Conservation (phyloP, 2,797 vertebrate species). For the Nannoperca australis region DNA sequence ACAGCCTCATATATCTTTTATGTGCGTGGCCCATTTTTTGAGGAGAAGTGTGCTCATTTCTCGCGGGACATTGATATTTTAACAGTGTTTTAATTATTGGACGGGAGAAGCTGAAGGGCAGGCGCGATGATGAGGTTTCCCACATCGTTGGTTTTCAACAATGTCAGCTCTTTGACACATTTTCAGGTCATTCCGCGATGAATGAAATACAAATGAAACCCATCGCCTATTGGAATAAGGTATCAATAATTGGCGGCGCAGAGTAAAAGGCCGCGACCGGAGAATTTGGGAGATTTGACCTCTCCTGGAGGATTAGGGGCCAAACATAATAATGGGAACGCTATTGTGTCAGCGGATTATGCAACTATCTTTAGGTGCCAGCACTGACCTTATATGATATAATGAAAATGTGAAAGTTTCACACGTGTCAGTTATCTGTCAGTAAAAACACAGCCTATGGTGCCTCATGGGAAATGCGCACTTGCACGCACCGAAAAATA, state of each 20-base stretch:
- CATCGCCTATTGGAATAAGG: slow-evolving; percentile 76
- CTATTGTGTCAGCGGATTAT: slow-evolving; percentile 77
- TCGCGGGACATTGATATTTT: slow-evolving; percentile 84
- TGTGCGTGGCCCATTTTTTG: slow-evolving; percentile 70
- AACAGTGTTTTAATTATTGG: slow-evolving; percentile 83
- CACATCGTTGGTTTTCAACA: slow-evolving; percentile 82
- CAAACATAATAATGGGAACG: slow-evolving; percentile 68
- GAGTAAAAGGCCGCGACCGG: slow-evolving; percentile 49
- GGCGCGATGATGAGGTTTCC: slow-evolving; percentile 77
- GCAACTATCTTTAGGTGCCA: slow-evolving; percentile 75
- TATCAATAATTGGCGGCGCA: slow-evolving; percentile 77
- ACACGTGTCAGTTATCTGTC: slow-evolving; percentile 28
- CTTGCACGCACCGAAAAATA: neutral
- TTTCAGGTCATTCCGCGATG: slow-evolving; percentile 74
- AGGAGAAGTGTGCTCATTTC: slow-evolving; percentile 69
- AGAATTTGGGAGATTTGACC: slow-evolving; percentile 77
- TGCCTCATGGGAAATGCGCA: neutral
- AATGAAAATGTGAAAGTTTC: slow-evolving; percentile 46
- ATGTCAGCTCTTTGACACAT: slow-evolving; percentile 80
- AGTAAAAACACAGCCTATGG: neutral
- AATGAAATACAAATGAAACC: slow-evolving; percentile 82
- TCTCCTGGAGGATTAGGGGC: slow-evolving; percentile 74
- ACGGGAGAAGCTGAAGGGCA: slow-evolving; percentile 51
- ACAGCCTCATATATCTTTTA: slow-evolving; percentile 79
- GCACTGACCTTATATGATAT: slow-evolving; percentile 38